These are phyloP conservation scores for Dasyurus viverrinus DNA, from an alignment of 2,113 vertebrate genomes.

Conservation along the genomic window DNA sequence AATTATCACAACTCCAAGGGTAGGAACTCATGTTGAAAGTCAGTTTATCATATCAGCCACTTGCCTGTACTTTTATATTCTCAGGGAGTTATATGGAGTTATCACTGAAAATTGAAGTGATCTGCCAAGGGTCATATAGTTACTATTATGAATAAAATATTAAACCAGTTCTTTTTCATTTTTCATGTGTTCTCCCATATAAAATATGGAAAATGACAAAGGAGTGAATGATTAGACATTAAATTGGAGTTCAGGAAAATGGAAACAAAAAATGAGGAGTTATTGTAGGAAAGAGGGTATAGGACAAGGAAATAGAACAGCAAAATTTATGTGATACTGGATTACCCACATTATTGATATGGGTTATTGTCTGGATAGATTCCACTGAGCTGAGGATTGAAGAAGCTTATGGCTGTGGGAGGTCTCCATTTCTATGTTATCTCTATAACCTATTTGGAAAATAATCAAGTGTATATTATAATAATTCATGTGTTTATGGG, in stretches of 20 bases:
- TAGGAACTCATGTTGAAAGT: neutral
- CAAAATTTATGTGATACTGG: neutral
- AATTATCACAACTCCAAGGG: too few relatives aligned
- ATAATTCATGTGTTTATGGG: neutral
- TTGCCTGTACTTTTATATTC: neutral
- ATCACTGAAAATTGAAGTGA: neutral
- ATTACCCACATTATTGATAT: neutral
- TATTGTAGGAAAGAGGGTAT: neutral
- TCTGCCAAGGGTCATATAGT: neutral
- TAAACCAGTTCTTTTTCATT: neutral
- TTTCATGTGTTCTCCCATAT: neutral
- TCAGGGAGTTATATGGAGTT: too few relatives aligned
- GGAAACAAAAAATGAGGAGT: neutral
- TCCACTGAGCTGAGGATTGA: neutral
- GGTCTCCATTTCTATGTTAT: neutral
- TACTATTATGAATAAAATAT: neutral
- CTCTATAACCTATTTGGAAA: neutral
- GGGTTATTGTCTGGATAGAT: neutral
- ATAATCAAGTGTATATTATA: neutral
- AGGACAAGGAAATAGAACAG: neutral
- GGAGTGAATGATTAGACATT: neutral
- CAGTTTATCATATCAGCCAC: neutral
- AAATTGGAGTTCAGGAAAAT: neutral
- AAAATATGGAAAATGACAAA: neutral
- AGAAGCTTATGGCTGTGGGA: neutral